phyloP scores from a whole-genome alignment of 2,113 vertebrate genomes.

The Amblyopsis rosae region DNA sequence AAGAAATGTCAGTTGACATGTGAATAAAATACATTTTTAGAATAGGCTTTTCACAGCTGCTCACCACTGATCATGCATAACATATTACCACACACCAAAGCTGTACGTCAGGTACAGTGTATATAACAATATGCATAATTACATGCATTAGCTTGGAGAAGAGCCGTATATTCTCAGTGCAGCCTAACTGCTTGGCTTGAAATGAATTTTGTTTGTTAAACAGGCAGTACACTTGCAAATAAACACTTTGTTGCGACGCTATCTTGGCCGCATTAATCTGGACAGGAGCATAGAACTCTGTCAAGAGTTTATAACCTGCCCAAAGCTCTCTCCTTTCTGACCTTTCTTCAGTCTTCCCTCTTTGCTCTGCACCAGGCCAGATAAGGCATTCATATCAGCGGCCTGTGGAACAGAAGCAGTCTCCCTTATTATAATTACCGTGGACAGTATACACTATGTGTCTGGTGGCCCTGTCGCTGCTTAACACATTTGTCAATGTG shows the following conservation, averaged over 20 bases:
- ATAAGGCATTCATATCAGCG: slow-evolving; percentile 70
- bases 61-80: slow-evolving; percentile 37
- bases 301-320: background rate
- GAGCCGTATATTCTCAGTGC: too few relatives aligned
- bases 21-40: slow-evolving; percentile 6
- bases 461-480: too few relatives aligned
- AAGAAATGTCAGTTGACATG: slow-evolving; percentile 42
- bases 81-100: slow-evolving; percentile 2
- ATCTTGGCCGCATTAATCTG: background rate
- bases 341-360: background rate
- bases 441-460: background rate
- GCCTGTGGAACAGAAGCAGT: slow-evolving; percentile 47
- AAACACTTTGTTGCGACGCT: background rate
- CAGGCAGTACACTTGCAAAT: too few relatives aligned
- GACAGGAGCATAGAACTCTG: background rate
- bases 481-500: too few relatives aligned
- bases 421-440: slow-evolving; percentile 67
- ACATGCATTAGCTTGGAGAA: background rate
- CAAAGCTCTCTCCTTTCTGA: background rate
- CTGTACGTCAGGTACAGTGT: background rate
- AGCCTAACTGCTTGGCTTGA: too few relatives aligned
- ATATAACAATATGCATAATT: background rate
- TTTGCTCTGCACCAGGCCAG: slow-evolving; percentile 26
- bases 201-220: too few relatives aligned
- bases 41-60: background rate